Evolutionary conservation across 2,888 invertebrate genomes (phyloP).

Genomic region (Chrysolina haemoptera): DNA sequence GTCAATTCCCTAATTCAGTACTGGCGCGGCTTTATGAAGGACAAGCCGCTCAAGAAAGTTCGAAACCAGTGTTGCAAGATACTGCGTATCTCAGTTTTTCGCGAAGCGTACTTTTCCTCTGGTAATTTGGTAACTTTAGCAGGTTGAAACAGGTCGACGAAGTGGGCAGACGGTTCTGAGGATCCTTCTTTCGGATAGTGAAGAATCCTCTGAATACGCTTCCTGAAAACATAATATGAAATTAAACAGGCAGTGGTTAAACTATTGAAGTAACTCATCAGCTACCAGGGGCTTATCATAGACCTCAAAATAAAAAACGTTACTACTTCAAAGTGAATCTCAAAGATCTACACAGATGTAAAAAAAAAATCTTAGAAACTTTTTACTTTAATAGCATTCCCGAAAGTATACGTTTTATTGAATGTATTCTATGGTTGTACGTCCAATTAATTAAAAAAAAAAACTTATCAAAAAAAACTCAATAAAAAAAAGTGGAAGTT

Average conservation of each 20-base stretch:
- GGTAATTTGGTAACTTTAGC: constrained; percentile 97
- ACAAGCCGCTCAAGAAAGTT: constrained; percentile 84
- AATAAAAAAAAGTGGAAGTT: neutral
- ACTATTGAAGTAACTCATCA: neutral
- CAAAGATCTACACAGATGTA: no score
- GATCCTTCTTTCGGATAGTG: constrained; percentile 95
- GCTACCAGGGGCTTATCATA: no score
- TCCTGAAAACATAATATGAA: constrained; percentile 72
- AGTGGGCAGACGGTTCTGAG: constrained; percentile 95
- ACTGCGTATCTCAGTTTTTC: constrained; percentile 98
- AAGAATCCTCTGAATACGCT: constrained; percentile 98
- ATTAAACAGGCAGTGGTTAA: neutral
- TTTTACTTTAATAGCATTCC: no score
- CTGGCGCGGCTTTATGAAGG: neutral
- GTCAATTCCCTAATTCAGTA: constrained; percentile 42
- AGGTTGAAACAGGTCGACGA: constrained; percentile 99
- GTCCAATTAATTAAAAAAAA: no score
- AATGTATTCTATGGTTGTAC: no score
- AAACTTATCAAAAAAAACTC: no score
- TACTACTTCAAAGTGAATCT: no score
- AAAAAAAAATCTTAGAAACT: no score
- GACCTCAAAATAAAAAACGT: no score
- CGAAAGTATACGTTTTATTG: no score
- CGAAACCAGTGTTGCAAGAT: constrained; percentile 98
- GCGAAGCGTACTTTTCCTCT: constrained; percentile 92